Base-by-base conservation (phyloP, 2,797 vertebrate species). In the Enteromius viviparus region DNA sequence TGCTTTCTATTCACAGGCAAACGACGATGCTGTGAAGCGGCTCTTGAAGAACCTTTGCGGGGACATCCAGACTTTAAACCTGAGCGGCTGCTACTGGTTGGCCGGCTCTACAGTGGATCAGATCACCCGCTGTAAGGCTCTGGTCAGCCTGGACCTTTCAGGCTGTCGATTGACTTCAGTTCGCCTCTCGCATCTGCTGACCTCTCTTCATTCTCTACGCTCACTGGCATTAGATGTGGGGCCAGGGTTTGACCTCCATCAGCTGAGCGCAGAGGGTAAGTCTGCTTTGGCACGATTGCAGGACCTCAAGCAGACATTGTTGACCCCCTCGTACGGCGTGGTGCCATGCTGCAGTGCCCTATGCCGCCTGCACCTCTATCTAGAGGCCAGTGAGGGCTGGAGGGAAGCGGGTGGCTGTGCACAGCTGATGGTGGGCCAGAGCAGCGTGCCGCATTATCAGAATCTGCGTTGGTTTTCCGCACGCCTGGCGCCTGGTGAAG, bases 401-500 rank as follows among this genome's bases (percentile, higher is more conserved):
- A 96, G 91, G 1, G 98, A 98, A 81, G 97, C 96, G 0, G 93
- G 96, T n/a, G 94, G 97, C 17, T 96, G 95, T 0, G 97, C 97
- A 66, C 97, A 98, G 92, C 92, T 99, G 32, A 98, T 98, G 96
- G 97, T 99, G 74, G 97, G 97, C 1, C 97, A 99, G 93, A 99
- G 98, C 95, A 99, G 98, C 0, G 96, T 99, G 78, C 98, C 98
- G 0, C 98, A 97, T 90, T 99, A 99, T 89, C 96, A 99, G 91
- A 96, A 96, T 89, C 94, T 99, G 84, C 95, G 95, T 0, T 93
- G 98, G 89, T 98, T 99, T 92, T 98, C 96, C 0, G 98, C 97
- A 15, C 94, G 96, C 86, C 90, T 99, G 91, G 98, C 97, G 0
- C 98, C 98, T 0, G 98, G 97, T 89, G 96, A 97, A 0, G 96